A percentile compares a stretch with the other conserved stretches of the same genome.
phyloP scores from a whole-genome alignment of 1,140 invertebrate species.

The Temnothorax nylanderi region DNA sequence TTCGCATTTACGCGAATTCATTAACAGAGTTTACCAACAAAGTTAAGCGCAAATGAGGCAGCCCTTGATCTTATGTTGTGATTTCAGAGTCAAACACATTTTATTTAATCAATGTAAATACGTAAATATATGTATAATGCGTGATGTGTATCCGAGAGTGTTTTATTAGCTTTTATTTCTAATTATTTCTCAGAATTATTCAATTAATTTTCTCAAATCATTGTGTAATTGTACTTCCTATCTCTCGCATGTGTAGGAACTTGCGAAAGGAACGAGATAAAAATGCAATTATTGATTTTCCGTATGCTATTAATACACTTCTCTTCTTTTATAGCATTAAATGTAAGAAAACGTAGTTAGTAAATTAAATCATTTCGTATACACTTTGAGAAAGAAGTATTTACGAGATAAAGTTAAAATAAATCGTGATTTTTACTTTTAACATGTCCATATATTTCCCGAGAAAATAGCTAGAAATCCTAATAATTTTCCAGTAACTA shows the following conservation, averaged over 20 bases:
- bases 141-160: not conserved
- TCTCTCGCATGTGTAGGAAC: not conserved
- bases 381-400: not conserved
- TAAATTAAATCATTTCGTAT: not conserved
- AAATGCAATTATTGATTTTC: constrained; percentile 27
- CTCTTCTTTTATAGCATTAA: not conserved
- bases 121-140: not conserved
- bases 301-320: constrained; percentile 2
- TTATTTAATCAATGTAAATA: constrained; percentile 27
- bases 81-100: constrained; percentile 8
- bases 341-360: not conserved
- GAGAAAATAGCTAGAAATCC: not conserved
- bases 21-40: constrained; percentile 10
- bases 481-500: not conserved
- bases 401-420: not conserved
- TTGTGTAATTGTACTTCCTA: not conserved
- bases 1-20: constrained; percentile 29
- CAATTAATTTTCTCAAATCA: not conserved
- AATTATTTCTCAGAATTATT: not conserved
- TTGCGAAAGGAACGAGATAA: not conserved
- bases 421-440: not conserved
- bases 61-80: constrained; percentile 1
- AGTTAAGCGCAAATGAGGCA: constrained; percentile 6
- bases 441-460: not conserved
- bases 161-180: not conserved